Conservation (phyloP, 2,113 vertebrate genomes). For the Montifringilla adamsi region DNA sequence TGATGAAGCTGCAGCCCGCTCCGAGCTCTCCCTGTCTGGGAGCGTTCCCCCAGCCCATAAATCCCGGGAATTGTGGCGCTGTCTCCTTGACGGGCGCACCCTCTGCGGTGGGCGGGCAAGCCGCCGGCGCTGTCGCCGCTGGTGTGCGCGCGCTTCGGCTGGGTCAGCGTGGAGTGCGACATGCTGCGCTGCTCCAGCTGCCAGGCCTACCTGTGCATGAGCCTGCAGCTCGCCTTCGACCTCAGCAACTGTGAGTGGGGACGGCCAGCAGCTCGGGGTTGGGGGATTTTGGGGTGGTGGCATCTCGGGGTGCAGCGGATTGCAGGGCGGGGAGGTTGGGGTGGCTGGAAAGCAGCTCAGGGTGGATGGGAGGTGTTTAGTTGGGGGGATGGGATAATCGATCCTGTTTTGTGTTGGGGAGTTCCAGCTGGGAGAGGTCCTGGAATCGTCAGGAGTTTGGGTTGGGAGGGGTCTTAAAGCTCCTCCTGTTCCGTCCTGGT, state of each 20-base stretch:
- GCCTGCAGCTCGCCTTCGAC: slow-evolving; percentile 82
- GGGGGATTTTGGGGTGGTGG: neutral
- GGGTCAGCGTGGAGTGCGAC: slow-evolving; percentile 86
- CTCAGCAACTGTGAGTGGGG: slow-evolving; percentile 55
- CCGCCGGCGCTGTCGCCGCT: slow-evolving; percentile 84
- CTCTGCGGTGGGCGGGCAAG: slow-evolving; percentile 90
- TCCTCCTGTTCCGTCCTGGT: fast-evolving
- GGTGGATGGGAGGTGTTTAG: neutral
- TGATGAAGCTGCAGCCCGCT: fast-evolving
- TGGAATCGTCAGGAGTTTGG: fast-evolving
- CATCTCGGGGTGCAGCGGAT: neutral
- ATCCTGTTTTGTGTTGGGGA: neutral
- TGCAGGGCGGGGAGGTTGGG: neutral
- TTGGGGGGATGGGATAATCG: neutral
- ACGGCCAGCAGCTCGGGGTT: too few species aligned
- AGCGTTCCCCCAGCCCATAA: too few species aligned
- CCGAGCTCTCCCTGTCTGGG: neutral
- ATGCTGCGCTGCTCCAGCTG: slow-evolving; percentile 92
- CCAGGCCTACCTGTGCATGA: slow-evolving; percentile 87
- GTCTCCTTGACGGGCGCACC: slow-evolving; percentile 81
- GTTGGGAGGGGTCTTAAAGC: neutral
- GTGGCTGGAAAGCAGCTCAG: fast-evolving
- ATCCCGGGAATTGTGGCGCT: too few species aligned
- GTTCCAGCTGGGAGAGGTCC: neutral
- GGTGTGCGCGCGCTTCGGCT: slow-evolving; percentile 88